Conservation (phyloP, 2,113 vertebrate genomes). For the Motacilla alba region DNA sequence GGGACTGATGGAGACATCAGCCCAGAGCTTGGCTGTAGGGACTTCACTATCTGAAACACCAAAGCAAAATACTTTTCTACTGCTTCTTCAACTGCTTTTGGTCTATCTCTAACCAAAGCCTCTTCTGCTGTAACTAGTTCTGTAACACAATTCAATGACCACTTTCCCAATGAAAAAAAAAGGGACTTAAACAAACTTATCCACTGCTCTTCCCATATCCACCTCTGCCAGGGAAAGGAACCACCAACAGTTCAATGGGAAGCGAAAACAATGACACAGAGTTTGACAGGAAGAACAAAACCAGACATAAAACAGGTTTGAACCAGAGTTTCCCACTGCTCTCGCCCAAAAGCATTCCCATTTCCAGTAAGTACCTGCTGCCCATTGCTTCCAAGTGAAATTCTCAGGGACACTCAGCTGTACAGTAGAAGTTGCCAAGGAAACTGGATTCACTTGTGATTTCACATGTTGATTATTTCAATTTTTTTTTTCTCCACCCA, state of each 20-base stretch:
- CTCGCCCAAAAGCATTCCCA: neutral
- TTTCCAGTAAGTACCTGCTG: neutral
- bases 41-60: neutral
- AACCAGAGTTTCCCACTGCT: neutral
- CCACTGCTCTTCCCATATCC: neutral
- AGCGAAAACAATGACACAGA: neutral
- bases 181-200: neutral
- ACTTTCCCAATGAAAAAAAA: neutral
- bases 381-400: neutral
- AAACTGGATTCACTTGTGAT: neutral
- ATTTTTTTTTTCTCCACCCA: neutral
- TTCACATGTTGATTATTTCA: neutral
- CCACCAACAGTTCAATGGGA: neutral
- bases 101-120: neutral
- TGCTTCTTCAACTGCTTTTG: neutral
- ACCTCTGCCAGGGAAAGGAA: neutral
- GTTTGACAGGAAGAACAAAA: neutral
- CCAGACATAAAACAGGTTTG: rapidly evolving
- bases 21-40: neutral
- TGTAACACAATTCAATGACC: neutral
- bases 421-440: neutral
- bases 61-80: neutral
- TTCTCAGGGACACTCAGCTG: neutral
- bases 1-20: neutral
- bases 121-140: neutral